A percentile compares a stretch with the other conserved stretches of the same genome.
Evolutionary conservation across 2,113 vertebrate species (phyloP).

Genomic region (Tautogolabrus adspersus): DNA sequence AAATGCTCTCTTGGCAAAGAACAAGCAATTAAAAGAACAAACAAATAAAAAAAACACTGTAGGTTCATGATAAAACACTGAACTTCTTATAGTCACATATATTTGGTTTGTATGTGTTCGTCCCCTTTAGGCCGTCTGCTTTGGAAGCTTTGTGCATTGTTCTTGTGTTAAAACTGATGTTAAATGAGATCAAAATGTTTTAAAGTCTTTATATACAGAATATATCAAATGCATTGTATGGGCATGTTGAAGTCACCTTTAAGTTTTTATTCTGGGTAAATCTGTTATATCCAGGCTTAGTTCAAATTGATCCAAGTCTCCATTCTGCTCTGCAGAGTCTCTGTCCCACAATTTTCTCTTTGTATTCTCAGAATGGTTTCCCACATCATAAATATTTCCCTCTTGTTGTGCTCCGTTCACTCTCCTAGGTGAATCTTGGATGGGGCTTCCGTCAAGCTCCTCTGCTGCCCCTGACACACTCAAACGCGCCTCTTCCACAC

Average conservation of each 20-base stretch:
- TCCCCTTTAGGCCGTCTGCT: conserved; percentile 48
- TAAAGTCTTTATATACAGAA: not conserved
- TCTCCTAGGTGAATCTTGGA: conserved; percentile 22
- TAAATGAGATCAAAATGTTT: not conserved
- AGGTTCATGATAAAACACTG: conserved; percentile 36
- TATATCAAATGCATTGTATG: conserved; percentile 49
- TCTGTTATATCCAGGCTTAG: conserved; percentile 62
- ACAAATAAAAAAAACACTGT: not conserved
- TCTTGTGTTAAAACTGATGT: conserved; percentile 7
- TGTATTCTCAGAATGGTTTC: conserved; percentile 32
- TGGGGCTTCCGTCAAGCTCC: not conserved
- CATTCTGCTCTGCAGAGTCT: conserved; percentile 50
- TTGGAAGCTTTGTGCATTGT: conserved; percentile 64
- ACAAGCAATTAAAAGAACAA: not conserved
- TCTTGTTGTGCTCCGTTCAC: conserved; percentile 40
- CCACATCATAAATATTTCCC: conserved; percentile 37
- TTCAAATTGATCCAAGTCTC: conserved; percentile 71
- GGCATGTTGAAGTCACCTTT: conserved; percentile 35
- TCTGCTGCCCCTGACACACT: conserved; percentile 30
- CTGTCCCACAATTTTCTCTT: conserved; percentile 47
- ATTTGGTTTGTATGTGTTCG: conserved; percentile 60
- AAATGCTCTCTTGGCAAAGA: conserved; percentile 20
- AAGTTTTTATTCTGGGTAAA: conserved; percentile 72
- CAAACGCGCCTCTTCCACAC: conserved; percentile 21
- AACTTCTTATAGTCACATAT: conserved; percentile 36